Evolutionary conservation across 2,888 invertebrate genomes (phyloP), one percentile per base, ranked within the genome.

Genomic region (Cataglyphis cursor): DNA sequence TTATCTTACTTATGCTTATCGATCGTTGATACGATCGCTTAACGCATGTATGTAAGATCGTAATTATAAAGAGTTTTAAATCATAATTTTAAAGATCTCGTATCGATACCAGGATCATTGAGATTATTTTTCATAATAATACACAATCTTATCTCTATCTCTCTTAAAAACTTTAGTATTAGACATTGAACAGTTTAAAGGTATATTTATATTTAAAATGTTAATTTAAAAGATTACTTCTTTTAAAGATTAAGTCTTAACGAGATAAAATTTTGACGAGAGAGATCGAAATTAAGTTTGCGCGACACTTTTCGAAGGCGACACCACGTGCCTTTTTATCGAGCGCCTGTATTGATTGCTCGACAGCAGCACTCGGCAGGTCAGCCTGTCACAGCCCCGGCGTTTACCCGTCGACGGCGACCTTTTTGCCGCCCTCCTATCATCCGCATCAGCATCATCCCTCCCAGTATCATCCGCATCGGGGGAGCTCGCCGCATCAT

Each of bases 311-410:
- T 51, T 12, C n/a, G 51, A 65, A 10, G 48, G 24, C 24, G 24
- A 1, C 6, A 6, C 18, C 18, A 10, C 10, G 10, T 31, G 5
- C 8, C 41, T 76, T 48, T 12, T 70, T 44, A 80, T 80, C 21
- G 59, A 70, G 12, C 15, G 31, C 2, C 51, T 62, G 18, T 61
- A 38, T 66, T 15, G 76, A 75, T 59, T 88, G 68, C 82, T 62
- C 54, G 75, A 82, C 61, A 85, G 84, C 84, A 94, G 94, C 94
- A 73, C 91, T 94, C 24, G 94, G 94, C 86, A 93, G 94, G 90
- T 92, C 94, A 84, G 93, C 94, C 85, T 94, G 94, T 83, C 95
- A 95, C 93, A 95, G 95, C 91, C 95, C 95, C 18, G 94, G 94
- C 62, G 92, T 94, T 68, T 95, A 95, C 86, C 93, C 92, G 64